Base-by-base conservation (phyloP, 30 jellyfish, hydroid and myxozoan species). In the Aurelia aurita complex sp. Pacific region DNA sequence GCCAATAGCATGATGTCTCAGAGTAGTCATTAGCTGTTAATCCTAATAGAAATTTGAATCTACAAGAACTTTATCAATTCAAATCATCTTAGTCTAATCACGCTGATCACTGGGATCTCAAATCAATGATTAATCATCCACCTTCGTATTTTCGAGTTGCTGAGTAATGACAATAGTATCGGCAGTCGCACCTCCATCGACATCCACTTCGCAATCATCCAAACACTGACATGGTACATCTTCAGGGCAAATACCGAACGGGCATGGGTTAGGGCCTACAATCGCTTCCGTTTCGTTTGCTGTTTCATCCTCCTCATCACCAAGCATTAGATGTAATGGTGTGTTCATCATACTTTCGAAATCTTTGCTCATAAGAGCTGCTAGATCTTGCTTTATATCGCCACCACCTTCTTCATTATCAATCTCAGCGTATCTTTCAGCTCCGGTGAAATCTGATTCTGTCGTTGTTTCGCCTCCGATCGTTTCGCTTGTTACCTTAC, bases 391-490 rank as follows among this genome's bases (percentile, higher is more conserved):
- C 16, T 68, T 34, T 14, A 78, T 7, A 12, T 60, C 93, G 10
- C 33, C 82, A 29, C 73, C 80, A 29, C 79, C 80, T 42, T 83
- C 92, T 2, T 84, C 93, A 40, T 64, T 64, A 34, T 84, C 93
- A 67, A 84, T 19, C 76, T 84, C 93, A 62, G 87, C 64, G 50
- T 73, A 84, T 19, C 93, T 40, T 71, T 84, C 93, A 13, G 93
- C 93, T 57, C 46, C 82, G 77, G 64, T 67, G 76, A 34, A 77
- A 18, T 67, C 85, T 0, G 93, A 73, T 34, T 84, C 93, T 29
- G 93, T 84, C 17, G 84, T 84, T 84, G 93, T 84, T 42, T 74
- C 93, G 32, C 34, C 87, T 0, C 87, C 93, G 61, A 84, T 71
- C 16, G 93, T 84, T 66, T 84, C 93, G 80, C 93, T 84, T 12